Evolutionary conservation across 1,140 invertebrate species (phyloP).

Genomic region (Polyergus mexicanus): DNA sequence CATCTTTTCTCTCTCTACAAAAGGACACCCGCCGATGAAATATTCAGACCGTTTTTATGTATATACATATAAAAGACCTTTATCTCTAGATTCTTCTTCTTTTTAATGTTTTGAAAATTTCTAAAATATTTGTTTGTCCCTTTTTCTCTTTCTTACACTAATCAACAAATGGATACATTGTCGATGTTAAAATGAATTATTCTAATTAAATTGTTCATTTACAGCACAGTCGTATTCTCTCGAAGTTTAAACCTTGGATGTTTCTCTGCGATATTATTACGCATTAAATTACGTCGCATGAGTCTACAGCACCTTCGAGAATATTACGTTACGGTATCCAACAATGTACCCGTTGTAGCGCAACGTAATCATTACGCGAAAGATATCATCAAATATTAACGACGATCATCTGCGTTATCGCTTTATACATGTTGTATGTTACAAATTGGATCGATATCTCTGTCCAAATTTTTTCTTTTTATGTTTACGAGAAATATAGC

Average conservation of each 20-base stretch:
- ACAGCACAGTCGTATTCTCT: slow-evolving; percentile 2
- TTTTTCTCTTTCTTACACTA: background rate
- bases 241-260: slow-evolving; percentile 24
- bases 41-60: background rate
- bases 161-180: background rate
- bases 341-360: background rate
- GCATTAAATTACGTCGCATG: background rate
- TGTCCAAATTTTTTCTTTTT: background rate
- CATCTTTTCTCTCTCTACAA: background rate
- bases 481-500: slow-evolving; percentile 27
- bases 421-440: background rate
- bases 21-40: background rate
- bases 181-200: slow-evolving; percentile 29
- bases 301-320: slow-evolving; percentile 21
- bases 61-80: background rate
- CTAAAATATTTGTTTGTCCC: background rate
- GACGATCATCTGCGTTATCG: background rate
- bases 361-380: background rate
- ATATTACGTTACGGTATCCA: background rate
- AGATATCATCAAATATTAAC: slow-evolving; percentile 6
- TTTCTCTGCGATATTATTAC: slow-evolving; percentile 23
- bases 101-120: background rate
- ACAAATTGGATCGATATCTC: slow-evolving; percentile 35
- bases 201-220: slow-evolving; percentile 36
- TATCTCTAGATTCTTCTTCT: background rate